A percentile compares a stretch with the other conserved stretches of the same genome.
Conservation (phyloP, 2,888 invertebrate species). For the Cetonia aurata region DNA sequence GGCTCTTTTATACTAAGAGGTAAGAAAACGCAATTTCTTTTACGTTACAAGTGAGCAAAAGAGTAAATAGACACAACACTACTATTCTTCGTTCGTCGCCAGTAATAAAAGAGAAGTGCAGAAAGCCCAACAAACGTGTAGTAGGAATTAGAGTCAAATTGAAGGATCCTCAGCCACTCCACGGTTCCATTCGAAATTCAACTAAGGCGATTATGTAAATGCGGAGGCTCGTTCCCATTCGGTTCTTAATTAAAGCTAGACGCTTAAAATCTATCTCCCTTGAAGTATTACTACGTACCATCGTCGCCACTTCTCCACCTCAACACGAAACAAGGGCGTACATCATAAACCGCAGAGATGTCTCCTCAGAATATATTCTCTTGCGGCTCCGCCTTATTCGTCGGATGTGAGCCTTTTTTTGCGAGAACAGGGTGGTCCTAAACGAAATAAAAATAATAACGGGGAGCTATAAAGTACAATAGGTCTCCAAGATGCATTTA, state of each 20-base stretch:
- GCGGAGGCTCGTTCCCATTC: conserved; percentile 49
- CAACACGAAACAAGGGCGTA: conserved; percentile 11
- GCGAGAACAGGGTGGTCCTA: conserved; percentile 19
- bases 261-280: conserved; percentile 55
- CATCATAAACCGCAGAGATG: conserved; percentile 25
- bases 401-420: not conserved
- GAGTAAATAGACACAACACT: no score
- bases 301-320: conserved; percentile 13
- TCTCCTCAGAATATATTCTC: conserved; percentile 13
- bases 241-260: conserved; percentile 56
- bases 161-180: conserved; percentile 37
- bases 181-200: conserved; percentile 47
- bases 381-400: conserved; percentile 1
- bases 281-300: conserved; percentile 41
- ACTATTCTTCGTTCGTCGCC: no score
- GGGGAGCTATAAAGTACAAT: conserved; percentile 30
- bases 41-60: no score
- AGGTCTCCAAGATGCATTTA: conserved; percentile 20
- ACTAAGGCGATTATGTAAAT: conserved; percentile 56
- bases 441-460: conserved; percentile 34
- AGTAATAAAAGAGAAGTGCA: not conserved
- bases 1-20: no score
- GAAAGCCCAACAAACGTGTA: conserved; percentile 6
- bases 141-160: conserved; percentile 48
- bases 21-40: no score